Base-by-base conservation (phyloP, 2,888 invertebrate species). In the Griposia aprilina region DNA sequence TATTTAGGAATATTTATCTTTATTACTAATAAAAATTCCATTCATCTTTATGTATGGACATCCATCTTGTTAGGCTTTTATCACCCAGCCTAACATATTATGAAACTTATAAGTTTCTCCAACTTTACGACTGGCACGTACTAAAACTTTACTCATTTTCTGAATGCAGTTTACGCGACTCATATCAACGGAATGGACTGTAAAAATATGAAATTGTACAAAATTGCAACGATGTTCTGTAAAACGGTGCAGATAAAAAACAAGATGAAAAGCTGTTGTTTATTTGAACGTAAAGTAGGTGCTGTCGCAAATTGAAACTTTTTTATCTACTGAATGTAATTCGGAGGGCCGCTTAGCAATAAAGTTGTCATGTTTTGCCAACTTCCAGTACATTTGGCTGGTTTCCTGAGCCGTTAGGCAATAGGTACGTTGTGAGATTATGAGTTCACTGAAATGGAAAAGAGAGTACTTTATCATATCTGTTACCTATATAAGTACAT, bases 121-220 rank as follows among this genome's bases (percentile, higher is more conserved):
- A 65, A 55, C 60, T 82, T 87, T 80, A 87, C 66, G 82, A 82
- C 36, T 57, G 36, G 65, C 65, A 41, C 52, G 36, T 66, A 75
- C 68, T 76, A 69, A 88, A 87, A 87, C 70, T 84, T 78, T 36
- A 70, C 72, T 72, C 65, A 75, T 81, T 67, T 76, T 76, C 76
- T 67, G 77, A 82, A 87, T 83, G 77, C 81, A 88, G 66, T 81
- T 76, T 76, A 78, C 78, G 45, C 60, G 57, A 78, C 74, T 80
- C 70, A 79, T 81, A 88, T 74, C 75, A 74, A 79, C 66, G 62
- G 66, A 82, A 89, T 82, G 67, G 78, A 11, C 52, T 30, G 62
- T 87, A 81, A 84, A 78, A 85, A 78, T 82, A 78, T 76, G 70
- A 87, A 76, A 73, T 85, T 72, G 59, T 66, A 72, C 66, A 66